These are phyloP conservation scores for Lycaon pictus DNA, from an alignment of 2,113 vertebrate species.

Conservation along the genomic window DNA sequence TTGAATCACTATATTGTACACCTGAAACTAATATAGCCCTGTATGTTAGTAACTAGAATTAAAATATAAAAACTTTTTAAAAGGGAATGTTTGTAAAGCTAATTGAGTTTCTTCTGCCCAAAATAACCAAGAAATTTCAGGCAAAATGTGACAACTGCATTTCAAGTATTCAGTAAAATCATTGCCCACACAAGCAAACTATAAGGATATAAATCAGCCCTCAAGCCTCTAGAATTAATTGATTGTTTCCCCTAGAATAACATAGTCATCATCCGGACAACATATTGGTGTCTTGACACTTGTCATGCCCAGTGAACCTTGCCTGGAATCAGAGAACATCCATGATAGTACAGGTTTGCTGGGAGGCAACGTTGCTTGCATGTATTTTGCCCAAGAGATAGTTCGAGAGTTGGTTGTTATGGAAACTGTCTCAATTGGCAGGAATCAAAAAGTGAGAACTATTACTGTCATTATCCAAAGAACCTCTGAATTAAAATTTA, in stretches of 20 bases:
- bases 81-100: background rate
- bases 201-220: slow-evolving; percentile 53
- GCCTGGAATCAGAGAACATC: slow-evolving; percentile 35
- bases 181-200: background rate
- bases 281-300: background rate
- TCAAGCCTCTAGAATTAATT: slow-evolving; percentile 12
- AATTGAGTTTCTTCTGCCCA: background rate
- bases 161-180: slow-evolving; percentile 48
- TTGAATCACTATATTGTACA: background rate
- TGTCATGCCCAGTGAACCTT: slow-evolving; percentile 10
- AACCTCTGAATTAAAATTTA: slow-evolving; percentile 21
- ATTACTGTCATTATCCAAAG: slow-evolving; percentile 31
- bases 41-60: background rate
- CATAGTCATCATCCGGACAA: background rate
- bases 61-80: background rate
- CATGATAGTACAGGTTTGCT: background rate
- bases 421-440: slow-evolving; percentile 31
- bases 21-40: background rate
- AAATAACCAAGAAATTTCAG: slow-evolving; percentile 51
- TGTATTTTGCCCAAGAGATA: background rate
- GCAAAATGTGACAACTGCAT: background rate
- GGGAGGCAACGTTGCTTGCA: slow-evolving; percentile 19
- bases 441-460: slow-evolving; percentile 15
- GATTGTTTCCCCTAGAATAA: background rate
- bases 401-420: slow-evolving; percentile 47